Percentiles rank a stretch among this genome's conserved stretches.
Evolutionary conservation across 2,113 vertebrate genomes (phyloP).

Genomic region (Orientallactaga bullata): DNA sequence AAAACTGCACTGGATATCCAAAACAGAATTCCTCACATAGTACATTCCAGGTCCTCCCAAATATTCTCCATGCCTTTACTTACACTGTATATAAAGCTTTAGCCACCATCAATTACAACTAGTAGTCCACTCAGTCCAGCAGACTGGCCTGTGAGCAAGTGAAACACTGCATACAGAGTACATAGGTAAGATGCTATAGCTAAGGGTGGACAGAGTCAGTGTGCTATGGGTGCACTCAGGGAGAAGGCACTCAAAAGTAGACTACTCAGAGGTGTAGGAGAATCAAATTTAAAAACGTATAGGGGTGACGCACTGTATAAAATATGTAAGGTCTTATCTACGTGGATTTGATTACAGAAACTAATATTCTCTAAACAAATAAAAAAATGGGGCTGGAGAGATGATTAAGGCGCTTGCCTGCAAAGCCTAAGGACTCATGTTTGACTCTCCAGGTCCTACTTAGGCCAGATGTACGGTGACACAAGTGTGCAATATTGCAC

Average conservation of each 20-base stretch:
- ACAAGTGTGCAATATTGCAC: too few species aligned
- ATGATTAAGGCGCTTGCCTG: too few species aligned
- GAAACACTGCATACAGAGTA: not conserved
- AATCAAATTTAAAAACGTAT: too few species aligned
- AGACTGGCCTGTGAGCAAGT: not conserved
- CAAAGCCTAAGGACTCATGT: too few species aligned
- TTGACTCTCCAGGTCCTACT: too few species aligned
- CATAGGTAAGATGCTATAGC: not conserved
- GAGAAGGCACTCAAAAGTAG: not conserved
- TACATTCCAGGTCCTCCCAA: not conserved
- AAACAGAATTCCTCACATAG: not conserved
- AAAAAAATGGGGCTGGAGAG: too few species aligned
- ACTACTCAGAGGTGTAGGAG: not conserved
- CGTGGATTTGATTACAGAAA: too few species aligned
- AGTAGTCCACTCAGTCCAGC: not conserved
- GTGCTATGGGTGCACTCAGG: not conserved
- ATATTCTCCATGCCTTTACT: not conserved
- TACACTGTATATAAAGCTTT: not conserved
- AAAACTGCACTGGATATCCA: not conserved
- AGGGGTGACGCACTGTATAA: too few species aligned
- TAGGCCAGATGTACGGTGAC: too few species aligned
- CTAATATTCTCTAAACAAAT: too few species aligned
- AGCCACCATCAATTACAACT: constrained; percentile 10
- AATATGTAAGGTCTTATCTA: too few species aligned
- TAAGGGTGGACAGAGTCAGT: not conserved